Base-by-base conservation (phyloP, 2,113 vertebrate species). In the Anolis carolinensis region DNA sequence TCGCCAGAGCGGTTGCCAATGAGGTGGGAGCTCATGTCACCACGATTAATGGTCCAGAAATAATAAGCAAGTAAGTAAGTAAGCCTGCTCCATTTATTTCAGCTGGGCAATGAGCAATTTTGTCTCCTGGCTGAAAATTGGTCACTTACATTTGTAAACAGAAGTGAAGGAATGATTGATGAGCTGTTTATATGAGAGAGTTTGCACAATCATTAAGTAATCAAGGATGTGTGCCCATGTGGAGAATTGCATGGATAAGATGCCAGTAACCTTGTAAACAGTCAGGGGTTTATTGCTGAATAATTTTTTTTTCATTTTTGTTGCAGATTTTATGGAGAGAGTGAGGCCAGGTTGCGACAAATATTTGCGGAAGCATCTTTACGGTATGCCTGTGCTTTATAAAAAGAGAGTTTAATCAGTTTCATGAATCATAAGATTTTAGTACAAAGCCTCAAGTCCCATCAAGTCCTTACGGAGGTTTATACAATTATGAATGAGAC, bases 21-120 rank as follows among this genome's bases (percentile, higher is more conserved):
- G 98, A 99, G 95, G 95, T 98, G 7, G 97, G 98, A 23, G 98
- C 98, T 86, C 96, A 98, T 6, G 95, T 99, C 95, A 97, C 94
- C 0, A 96, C 98, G 59, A 98, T 99, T 95, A 99, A 99, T 14
- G 99, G 98, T 27, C 98, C 99, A 27, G 99, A 99, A 96, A 98
- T 99, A 94, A 96, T 99, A 94, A 99, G 98, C 98, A 99, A 99
- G 99, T 99, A 97, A 73, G 98, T 95, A 7, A 73, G 98, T 95
- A 7, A 36, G 72, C 23, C 4, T 75, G 0, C 27, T 85, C 87
- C 44, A 79, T 88, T 89, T 88, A 50, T 68, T 74, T 87, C 34
- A 25, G 39, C 79, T 36, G 7, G 74, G 55, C 59, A 62, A 48
- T 59, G 5, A 7, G 1, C 79, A 13, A 7, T 5, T 80, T 44